Conservation (phyloP, 2,797 vertebrate genomes). For the Naso thynnoides region DNA sequence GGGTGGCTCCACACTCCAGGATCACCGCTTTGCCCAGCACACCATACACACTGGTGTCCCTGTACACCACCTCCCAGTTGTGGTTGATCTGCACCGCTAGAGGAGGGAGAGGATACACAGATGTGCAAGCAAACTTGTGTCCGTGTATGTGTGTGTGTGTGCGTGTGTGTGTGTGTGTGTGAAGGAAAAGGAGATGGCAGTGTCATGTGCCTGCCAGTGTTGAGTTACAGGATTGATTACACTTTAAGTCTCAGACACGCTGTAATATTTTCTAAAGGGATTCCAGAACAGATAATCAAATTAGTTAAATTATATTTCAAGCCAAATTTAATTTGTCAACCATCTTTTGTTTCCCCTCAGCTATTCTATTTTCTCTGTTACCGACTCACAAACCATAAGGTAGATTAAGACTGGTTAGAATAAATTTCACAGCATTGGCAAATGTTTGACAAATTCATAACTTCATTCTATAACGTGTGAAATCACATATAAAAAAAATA, state of each 20-base stretch:
- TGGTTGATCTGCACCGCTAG: conserved; percentile 78
- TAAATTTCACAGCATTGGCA: neutral
- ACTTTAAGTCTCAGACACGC: conserved; percentile 39
- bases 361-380: neutral
- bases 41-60: conserved; percentile 79
- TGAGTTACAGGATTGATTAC: conserved; percentile 74
- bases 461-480: neutral
- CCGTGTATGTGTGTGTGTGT: conserved; percentile 13
- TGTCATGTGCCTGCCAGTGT: conserved; percentile 65
- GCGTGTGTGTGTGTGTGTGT: conserved; percentile 9
- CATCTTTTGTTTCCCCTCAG: neutral
- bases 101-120: conserved; percentile 31
- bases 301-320: conserved; percentile 23
- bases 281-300: conserved; percentile 19
- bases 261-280: conserved; percentile 27
- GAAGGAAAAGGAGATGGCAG: conserved; percentile 56
- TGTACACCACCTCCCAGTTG: conserved; percentile 76
- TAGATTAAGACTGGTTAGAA: neutral
- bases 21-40: conserved; percentile 86
- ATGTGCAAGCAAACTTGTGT: conserved; percentile 26
- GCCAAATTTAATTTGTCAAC: neutral
- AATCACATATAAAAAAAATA: neutral
- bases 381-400: neutral
- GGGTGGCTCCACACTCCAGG: conserved; percentile 82
- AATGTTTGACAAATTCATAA: neutral